A percentile compares a stretch with the other conserved stretches of the same genome.
These are phyloP conservation scores for Pachyseris speciosa DNA, from an alignment of 64 coral and sea anemone species.

Conservation along the genomic window DNA sequence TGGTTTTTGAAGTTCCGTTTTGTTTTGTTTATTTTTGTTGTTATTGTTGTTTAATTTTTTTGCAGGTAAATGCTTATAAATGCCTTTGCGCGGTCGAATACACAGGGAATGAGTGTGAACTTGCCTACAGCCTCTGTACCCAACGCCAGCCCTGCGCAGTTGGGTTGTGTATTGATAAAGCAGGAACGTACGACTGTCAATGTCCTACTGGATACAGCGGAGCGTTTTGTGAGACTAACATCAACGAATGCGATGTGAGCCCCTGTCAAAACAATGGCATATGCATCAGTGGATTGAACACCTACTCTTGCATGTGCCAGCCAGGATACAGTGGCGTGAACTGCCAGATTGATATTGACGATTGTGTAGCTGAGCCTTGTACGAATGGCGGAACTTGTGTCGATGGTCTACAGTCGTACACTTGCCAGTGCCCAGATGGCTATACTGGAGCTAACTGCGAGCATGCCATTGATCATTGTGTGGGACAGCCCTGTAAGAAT, in stretches of 20 bases:
- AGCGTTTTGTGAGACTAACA: neutral
- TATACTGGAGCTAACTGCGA: neutral
- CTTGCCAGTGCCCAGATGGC: neutral
- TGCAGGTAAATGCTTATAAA: slow-evolving; percentile 16
- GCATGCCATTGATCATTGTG: neutral
- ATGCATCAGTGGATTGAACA: slow-evolving; percentile 17
- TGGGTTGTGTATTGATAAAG: slow-evolving; percentile 35
- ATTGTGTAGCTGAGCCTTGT: slow-evolving; percentile 22
- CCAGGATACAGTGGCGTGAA: slow-evolving; percentile 19
- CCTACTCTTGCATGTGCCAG: slow-evolving; percentile 14
- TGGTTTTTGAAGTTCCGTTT: too few relatives aligned
- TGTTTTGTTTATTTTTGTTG: too few relatives aligned
- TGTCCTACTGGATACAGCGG: neutral
- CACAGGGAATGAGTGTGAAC: slow-evolving; percentile 19
- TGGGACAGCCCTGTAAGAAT: neutral
- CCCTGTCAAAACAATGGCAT: slow-evolving; percentile 33
- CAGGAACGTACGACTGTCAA: slow-evolving; percentile 1
- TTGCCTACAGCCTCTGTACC: slow-evolving; percentile 9
- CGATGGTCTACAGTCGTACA: neutral
- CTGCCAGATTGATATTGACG: slow-evolving; percentile 49
- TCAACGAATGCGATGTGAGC: neutral
- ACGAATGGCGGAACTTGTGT: neutral
- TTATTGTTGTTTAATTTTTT: too few relatives aligned
- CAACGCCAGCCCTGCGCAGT: neutral
- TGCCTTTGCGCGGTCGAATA: slow-evolving; percentile 35